Evolutionary conservation across 2,113 vertebrate genomes (phyloP).

Genomic region (Neotoma lepida): DNA sequence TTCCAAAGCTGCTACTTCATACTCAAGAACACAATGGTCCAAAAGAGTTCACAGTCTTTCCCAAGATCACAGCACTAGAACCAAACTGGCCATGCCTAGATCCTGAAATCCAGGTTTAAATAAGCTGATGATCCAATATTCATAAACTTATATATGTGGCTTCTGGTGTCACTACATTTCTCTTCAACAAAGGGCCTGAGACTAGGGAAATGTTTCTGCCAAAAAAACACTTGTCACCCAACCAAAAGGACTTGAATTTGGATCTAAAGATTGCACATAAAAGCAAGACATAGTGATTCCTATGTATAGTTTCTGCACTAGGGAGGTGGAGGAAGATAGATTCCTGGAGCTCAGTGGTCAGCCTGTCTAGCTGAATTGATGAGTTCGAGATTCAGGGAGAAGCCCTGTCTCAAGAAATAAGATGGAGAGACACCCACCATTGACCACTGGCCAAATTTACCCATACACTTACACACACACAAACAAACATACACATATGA

Average conservation of each 20-base stretch:
- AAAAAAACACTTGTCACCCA: neutral
- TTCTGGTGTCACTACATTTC: neutral
- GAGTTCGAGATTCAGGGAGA: neutral
- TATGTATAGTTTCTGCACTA: neutral
- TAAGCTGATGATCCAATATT: neutral
- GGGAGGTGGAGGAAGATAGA: neutral
- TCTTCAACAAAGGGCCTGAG: neutral
- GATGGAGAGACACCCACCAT: neutral
- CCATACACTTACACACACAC: neutral
- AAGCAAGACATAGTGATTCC: neutral
- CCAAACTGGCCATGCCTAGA: neutral
- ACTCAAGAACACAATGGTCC: neutral
- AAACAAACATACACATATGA: neutral
- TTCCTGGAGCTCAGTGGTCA: neutral
- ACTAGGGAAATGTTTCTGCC: neutral
- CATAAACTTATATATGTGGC: neutral
- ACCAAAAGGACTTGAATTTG: neutral
- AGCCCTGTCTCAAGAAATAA: neutral
- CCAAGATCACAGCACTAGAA: neutral
- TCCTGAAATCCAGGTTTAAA: neutral
- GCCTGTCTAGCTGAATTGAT: neutral
- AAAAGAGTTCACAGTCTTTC: neutral
- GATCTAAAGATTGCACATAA: neutral
- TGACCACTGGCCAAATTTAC: neutral
- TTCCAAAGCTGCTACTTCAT: neutral